Evolutionary conservation across 2,888 invertebrate genomes (phyloP).

Genomic region (Acronicta psi): DNA sequence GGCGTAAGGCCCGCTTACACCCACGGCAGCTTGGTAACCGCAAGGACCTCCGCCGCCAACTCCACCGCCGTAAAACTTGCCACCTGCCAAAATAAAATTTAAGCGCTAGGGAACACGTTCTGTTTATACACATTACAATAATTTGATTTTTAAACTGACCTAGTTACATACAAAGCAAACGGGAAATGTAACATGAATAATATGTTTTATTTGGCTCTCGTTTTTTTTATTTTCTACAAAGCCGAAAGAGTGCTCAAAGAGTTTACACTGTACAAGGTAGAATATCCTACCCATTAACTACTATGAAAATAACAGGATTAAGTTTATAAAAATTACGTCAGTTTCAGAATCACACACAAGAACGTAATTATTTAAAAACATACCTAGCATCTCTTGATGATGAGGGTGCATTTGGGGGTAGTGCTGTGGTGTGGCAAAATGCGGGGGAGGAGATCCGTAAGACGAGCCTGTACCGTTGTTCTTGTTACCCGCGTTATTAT

Average conservation of each 20-base stretch:
- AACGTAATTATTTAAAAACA: constrained; percentile 34
- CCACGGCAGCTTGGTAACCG: constrained; percentile 91
- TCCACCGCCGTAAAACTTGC: constrained; percentile 93
- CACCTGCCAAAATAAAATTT: constrained; percentile 78
- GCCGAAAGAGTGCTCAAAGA: no score
- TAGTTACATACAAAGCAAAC: no score
- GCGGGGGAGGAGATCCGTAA: constrained; percentile 86
- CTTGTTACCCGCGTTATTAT: constrained; percentile 77
- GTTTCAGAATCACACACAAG: no score
- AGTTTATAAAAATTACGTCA: no score
- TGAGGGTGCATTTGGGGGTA: constrained; percentile 86
- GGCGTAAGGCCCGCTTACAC: constrained; percentile 89
- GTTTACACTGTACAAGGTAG: no score
- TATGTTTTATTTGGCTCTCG: no score
- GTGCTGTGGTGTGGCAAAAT: constrained; percentile 82
- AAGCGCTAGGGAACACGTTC: not conserved
- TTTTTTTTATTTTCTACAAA: no score
- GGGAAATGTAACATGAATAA: no score
- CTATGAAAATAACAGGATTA: no score
- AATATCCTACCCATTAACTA: no score
- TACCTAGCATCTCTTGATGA: constrained; percentile 86
- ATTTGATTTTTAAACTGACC: not conserved
- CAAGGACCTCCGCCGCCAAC: constrained; percentile 89
- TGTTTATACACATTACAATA: not conserved
- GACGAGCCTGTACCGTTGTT: constrained; percentile 82